Percentiles rank a stretch among this genome's conserved stretches.
phyloP scores from a whole-genome alignment of 2,797 vertebrate genomes.

The Spinibarbus caldwelli region DNA sequence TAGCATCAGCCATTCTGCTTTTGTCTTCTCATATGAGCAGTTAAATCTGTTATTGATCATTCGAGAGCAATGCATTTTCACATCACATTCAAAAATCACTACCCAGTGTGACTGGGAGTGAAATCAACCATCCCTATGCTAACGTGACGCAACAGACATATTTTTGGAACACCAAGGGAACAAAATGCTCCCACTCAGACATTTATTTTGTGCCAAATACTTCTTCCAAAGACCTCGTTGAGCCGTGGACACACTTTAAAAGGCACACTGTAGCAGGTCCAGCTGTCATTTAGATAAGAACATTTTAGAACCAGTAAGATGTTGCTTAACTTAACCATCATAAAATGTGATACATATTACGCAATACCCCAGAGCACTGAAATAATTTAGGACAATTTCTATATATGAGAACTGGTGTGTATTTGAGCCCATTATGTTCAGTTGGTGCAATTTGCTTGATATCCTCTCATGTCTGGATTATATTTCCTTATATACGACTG shows the following conservation, averaged over 20 bases:
- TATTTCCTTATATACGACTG: not conserved
- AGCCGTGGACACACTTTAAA: too few relatives aligned
- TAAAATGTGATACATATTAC: slow-evolving; percentile 13
- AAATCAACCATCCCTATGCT: slow-evolving; percentile 2
- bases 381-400: not conserved
- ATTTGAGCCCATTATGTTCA: not conserved
- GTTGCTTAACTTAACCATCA: slow-evolving; percentile 1
- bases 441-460: not conserved
- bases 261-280: slow-evolving; percentile 7
- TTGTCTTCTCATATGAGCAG: not conserved
- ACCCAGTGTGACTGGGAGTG: slow-evolving; percentile 8
- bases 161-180: slow-evolving; percentile 46
- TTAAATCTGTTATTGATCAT: slow-evolving; percentile 25
- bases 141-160: slow-evolving; percentile 24
- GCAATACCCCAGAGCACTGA: not conserved
- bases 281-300: slow-evolving; percentile 12
- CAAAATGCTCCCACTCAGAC: slow-evolving; percentile 35
- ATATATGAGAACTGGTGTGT: not conserved
- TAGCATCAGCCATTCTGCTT: slow-evolving; percentile 75
- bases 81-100: not conserved
- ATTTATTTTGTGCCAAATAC: slow-evolving; percentile 30
- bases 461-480: not conserved
- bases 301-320: slow-evolving; percentile 3
- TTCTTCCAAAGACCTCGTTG: slow-evolving; percentile 35
- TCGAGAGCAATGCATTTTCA: not conserved